These are phyloP conservation scores for Ganaspis brasiliensis DNA, from an alignment of 2,888 invertebrate genomes.

Conservation along the genomic window DNA sequence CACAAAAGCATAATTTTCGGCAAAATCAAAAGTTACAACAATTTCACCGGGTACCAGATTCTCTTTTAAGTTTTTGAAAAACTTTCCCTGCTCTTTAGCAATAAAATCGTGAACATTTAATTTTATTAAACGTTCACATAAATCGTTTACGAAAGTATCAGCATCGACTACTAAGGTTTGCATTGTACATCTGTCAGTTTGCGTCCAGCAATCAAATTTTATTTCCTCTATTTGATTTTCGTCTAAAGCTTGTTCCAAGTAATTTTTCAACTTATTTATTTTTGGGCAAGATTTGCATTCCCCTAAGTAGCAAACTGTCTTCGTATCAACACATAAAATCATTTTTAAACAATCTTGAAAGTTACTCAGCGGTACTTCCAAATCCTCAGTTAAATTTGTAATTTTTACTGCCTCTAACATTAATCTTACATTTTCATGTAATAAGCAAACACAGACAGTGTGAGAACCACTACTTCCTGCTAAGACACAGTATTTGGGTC, in stretches of 20 bases:
- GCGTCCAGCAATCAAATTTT: background rate
- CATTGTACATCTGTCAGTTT: constrained; percentile 8
- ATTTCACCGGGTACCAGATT: constrained; percentile 47
- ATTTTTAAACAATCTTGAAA: background rate
- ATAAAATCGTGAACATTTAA: constrained; percentile 52
- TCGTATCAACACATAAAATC: background rate
- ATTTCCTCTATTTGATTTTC: background rate
- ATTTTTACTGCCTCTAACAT: constrained; percentile 27
- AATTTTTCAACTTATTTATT: background rate
- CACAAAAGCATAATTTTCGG: constrained; percentile 53
- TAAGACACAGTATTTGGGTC: constrained; percentile 2
- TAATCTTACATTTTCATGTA: constrained; percentile 56
- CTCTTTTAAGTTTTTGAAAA: constrained; percentile 9
- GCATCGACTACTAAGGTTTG: background rate
- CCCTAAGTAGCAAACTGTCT: background rate
- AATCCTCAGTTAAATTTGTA: constrained; percentile 30
- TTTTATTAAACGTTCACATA: background rate
- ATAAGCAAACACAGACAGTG: constrained; percentile 48
- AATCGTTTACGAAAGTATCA: background rate
- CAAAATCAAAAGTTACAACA: constrained; percentile 47
- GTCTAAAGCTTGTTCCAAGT: background rate
- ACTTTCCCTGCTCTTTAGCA: constrained; percentile 46
- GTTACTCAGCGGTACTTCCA: background rate
- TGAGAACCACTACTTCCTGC: constrained; percentile 25
- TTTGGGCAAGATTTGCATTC: background rate